Evolutionary conservation across 2,113 vertebrate genomes (phyloP), one percentile per base, ranked within the genome.

Genomic region (Pungitius pungitius): DNA sequence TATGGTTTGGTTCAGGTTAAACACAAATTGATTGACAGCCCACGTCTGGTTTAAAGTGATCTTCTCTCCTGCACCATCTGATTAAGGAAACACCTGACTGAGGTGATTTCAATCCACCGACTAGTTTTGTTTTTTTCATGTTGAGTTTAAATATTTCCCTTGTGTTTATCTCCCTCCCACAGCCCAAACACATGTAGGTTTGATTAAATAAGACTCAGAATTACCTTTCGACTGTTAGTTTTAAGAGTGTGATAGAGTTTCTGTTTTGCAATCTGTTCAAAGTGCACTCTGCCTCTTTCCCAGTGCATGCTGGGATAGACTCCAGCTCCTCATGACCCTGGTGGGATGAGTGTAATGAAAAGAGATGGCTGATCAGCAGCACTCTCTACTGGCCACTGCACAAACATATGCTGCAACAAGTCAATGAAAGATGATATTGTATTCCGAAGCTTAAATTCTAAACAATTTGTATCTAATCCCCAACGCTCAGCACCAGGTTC

Each of bases 321-420:
- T 63, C 26, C 24, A 57, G 24, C 43, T 30, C 20, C 1, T 2
- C 1, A 4, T 54, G 45, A 49, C 37, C 26, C 20, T 70, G 11
- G 67, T 35, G 7, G 26, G 13, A n/a, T 4, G 14, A 47, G 8
- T 51, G 26, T 26, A 37, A 27, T 68, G 37, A 45, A 24, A 49
- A 45, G 35, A 22, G 12, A 74, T 49, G 20, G 26, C 10, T 75
- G 55, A 77, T 69, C 75, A 77, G 45, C 73, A 84, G 85, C 84
- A 37, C 81, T 22, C 85, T 90, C 88, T 90, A 57, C 52, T 86
- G 88, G 85, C 30, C 60, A 52, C 18, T 37, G 1, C 40, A 17
- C 2, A 43, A n/a, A 60, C 7, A 20, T 4, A 24, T 58, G 37
- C 17, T 68, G 24, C 52, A 4, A 9, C 17, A n/a, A 33, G 14